Percentiles rank a stretch among this genome's conserved stretches.
Evolutionary conservation across 2,888 invertebrate genomes (phyloP).

Genomic region (Cotesia congregata): DNA sequence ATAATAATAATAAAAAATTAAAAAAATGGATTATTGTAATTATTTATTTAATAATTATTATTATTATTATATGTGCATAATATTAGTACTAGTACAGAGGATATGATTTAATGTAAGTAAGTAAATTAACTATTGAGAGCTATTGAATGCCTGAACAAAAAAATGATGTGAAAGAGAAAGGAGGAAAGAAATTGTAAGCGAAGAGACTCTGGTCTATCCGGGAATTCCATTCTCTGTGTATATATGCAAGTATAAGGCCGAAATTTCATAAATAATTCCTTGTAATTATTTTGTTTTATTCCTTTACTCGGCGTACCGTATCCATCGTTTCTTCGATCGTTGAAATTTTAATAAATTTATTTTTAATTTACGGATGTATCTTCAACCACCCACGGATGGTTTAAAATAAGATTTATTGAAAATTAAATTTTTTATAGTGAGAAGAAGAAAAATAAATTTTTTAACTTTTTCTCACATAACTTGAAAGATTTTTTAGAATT

Average conservation of each 20-base stretch:
- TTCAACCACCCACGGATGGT: too few species aligned
- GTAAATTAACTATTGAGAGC: conserved; percentile 10
- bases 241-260: conserved; percentile 52
- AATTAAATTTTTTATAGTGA: too few species aligned
- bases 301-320: conserved; percentile 34
- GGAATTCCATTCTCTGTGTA: conserved; percentile 47
- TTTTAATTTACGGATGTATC: conserved; percentile 20
- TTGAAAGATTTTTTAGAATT: too few species aligned
- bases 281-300: conserved; percentile 21
- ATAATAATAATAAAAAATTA: too few species aligned
- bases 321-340: background rate
- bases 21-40: too few species aligned
- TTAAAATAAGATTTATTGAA: too few species aligned
- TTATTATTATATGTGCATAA: conserved; percentile 4
- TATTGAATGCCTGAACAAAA: background rate
- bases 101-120: conserved; percentile 1
- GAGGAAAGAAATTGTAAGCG: conserved; percentile 51
- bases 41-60: background rate
- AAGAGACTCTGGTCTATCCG: conserved; percentile 34
- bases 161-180: conserved; percentile 37
- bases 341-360: conserved; percentile 9
- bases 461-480: too few species aligned
- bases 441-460: too few species aligned
- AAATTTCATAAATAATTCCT: conserved; percentile 60
- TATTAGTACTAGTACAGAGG: background rate